Conservation (phyloP, 2,113 vertebrate species). For the Diphyllodes magnificus region DNA sequence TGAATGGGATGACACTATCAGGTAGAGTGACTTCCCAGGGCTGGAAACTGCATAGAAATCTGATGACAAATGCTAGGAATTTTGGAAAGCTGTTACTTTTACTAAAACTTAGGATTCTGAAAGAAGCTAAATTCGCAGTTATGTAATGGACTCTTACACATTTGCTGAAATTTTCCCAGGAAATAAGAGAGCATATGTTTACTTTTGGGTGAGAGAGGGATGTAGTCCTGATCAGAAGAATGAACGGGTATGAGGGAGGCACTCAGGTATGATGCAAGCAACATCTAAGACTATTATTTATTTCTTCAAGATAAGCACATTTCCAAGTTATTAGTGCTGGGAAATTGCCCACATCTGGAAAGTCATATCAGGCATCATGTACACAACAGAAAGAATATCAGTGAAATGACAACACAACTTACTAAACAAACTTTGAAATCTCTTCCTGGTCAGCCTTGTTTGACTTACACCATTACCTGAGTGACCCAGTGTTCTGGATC, state of each 20-base stretch:
- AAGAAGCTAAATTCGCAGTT: not conserved
- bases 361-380: not conserved
- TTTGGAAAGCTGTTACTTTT: not conserved
- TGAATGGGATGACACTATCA: not conserved
- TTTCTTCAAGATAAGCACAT: not conserved
- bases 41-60: not conserved
- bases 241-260: not conserved
- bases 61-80: not conserved
- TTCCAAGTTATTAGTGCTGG: not conserved
- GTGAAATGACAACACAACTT: not conserved
- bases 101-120: not conserved
- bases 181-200: not conserved
- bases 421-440: not conserved
- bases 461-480: not conserved
- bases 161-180: not conserved
- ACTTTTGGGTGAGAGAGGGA: not conserved
- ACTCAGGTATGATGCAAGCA: not conserved
- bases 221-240: not conserved
- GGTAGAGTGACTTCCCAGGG: not conserved
- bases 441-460: not conserved
- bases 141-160: not conserved
- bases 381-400: not conserved
- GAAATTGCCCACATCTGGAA: not conserved
- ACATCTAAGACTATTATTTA: not conserved
- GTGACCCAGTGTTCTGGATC: not conserved